Conservation (phyloP, 2,113 vertebrate genomes). For the Odobenus rosmarus region DNA sequence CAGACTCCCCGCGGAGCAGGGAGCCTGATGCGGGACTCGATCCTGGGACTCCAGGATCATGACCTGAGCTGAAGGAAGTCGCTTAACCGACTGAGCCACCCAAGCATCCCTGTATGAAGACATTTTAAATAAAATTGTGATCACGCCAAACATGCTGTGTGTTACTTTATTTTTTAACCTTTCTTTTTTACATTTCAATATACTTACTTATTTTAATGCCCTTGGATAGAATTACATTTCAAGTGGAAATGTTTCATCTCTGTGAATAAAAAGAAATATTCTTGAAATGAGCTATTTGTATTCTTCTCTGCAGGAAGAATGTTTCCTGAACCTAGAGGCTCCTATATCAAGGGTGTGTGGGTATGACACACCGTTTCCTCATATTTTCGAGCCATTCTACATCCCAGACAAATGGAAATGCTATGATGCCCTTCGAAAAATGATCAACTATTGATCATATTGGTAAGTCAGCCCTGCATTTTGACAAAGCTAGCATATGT, state of each 20-base stretch:
- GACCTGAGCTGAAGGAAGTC: too few species aligned
- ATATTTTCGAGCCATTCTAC: constrained; percentile 98
- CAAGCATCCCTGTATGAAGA: neutral
- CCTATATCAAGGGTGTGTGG: constrained; percentile 97
- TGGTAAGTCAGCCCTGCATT: constrained; percentile 74
- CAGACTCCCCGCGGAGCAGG: too few species aligned
- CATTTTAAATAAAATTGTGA: neutral
- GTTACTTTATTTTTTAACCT: constrained; percentile 6
- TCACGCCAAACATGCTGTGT: neutral
- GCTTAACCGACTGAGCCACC: too few species aligned
- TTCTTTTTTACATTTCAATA: neutral
- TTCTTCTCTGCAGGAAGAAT: constrained; percentile 92
- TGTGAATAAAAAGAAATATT: neutral
- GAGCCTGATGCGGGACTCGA: too few species aligned
- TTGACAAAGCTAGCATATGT: neutral
- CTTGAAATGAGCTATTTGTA: constrained; percentile 59
- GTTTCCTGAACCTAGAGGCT: constrained; percentile 97
- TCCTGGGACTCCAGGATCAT: too few species aligned
- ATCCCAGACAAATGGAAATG: constrained; percentile 99
- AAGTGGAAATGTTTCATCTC: constrained; percentile 58
- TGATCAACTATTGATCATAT: constrained; percentile 95
- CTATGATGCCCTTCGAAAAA: constrained; percentile 95
- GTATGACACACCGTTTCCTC: constrained; percentile 98
- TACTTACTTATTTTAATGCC: neutral
- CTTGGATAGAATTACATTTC: neutral